These are phyloP conservation scores for Piprites chloris DNA, from an alignment of 2,113 vertebrate genomes.

Conservation along the genomic window DNA sequence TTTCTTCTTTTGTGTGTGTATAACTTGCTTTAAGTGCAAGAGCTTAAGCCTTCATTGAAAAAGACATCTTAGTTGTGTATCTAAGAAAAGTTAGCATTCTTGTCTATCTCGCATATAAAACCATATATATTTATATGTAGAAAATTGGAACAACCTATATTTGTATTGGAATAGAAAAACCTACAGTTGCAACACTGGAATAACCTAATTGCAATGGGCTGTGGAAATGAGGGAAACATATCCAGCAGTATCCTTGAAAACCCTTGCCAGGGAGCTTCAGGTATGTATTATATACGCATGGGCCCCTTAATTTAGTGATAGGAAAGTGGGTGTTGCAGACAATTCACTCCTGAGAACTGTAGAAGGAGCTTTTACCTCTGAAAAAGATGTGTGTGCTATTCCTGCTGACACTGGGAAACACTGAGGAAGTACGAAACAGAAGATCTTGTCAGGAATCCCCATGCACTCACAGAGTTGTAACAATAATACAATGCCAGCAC, in stretches of 20 bases:
- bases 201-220: neutral
- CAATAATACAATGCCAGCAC: neutral
- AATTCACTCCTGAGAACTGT: neutral
- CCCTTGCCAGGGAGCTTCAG: neutral
- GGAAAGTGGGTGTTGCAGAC: neutral
- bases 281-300: neutral
- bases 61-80: neutral
- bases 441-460: neutral
- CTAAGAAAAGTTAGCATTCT: neutral
- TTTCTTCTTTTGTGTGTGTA: neutral
- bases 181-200: neutral
- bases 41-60: neutral
- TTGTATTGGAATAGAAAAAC: neutral
- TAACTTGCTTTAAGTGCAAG: neutral
- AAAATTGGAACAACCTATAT: neutral
- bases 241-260: neutral
- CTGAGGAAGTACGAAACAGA: neutral
- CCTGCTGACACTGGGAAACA: neutral
- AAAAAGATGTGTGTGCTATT: neutral
- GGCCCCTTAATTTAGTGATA: neutral
- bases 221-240: neutral
- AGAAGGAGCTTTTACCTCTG: conserved; percentile 8
- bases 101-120: neutral
- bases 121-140: neutral
- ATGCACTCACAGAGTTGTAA: neutral